Percentiles rank a stretch among this genome's conserved stretches.
Conservation (phyloP, 2,888 invertebrate species). For the Andrena bucephala region DNA sequence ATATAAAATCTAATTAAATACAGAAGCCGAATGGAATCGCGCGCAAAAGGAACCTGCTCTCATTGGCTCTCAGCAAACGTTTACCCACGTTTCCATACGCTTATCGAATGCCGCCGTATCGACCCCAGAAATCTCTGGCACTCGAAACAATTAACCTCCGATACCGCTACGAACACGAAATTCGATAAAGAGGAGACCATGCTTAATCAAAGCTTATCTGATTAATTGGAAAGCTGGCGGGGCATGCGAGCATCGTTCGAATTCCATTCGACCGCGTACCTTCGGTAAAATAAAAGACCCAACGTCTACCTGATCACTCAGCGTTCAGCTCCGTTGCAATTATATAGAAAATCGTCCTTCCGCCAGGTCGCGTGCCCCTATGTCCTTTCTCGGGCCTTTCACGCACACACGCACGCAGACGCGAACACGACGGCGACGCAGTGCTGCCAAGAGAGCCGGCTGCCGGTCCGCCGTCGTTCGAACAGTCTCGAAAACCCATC, state of each 20-base stretch:
- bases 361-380: constrained; percentile 43
- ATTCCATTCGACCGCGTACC: constrained; percentile 4
- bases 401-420: constrained; percentile 69
- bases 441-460: constrained; percentile 55
- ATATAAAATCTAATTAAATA: background rate
- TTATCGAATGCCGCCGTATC: background rate
- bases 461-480: constrained; percentile 44
- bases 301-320: constrained; percentile 33
- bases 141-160: too few relatives aligned
- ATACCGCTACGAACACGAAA: too few relatives aligned
- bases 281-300: background rate
- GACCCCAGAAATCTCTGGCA: too few relatives aligned
- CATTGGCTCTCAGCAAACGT: background rate
- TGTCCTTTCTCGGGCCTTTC: constrained; percentile 44
- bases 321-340: background rate
- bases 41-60: background rate
- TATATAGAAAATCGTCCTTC: background rate
- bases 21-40: constrained; percentile 17
- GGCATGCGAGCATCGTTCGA: constrained; percentile 18
- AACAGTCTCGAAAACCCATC: constrained; percentile 54
- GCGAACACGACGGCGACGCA: constrained; percentile 51
- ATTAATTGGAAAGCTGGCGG: constrained; percentile 14
- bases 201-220: constrained; percentile 4
- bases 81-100: constrained; percentile 5
- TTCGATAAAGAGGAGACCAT: background rate